phyloP scores from a whole-genome alignment of 2,797 vertebrate genomes.

The Coregonus ussuriensis region DNA sequence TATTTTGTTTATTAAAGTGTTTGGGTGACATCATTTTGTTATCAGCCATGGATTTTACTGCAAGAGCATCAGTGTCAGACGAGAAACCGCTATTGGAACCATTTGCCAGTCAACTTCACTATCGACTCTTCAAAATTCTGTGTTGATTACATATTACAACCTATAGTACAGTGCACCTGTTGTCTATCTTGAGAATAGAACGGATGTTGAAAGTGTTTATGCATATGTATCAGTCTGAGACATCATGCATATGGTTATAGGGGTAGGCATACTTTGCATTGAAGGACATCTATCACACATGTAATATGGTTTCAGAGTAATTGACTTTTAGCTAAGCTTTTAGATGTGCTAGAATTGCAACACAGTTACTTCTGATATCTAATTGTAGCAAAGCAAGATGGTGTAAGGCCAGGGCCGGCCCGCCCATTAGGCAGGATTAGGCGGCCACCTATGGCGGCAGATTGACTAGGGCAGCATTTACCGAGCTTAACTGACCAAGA shows the following conservation, averaged over 20 bases:
- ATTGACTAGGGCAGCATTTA: no score
- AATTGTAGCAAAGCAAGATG: background rate
- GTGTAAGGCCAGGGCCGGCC: background rate
- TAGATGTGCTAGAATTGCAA: background rate
- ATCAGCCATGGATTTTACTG: background rate
- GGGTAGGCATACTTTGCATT: background rate
- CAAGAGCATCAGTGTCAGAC: background rate
- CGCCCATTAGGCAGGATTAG: no score
- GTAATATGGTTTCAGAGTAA: background rate
- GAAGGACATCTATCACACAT: background rate
- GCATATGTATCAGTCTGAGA: background rate
- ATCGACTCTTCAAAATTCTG: no score
- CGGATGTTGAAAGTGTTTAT: background rate
- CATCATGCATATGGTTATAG: background rate
- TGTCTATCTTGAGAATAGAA: background rate
- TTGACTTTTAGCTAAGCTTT: background rate
- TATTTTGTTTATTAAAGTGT: background rate
- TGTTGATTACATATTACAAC: background rate
- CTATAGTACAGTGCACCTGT: background rate
- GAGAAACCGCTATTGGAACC: background rate
- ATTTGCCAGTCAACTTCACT: slow-evolving; percentile 23
- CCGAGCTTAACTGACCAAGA: no score
- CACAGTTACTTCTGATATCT: background rate
- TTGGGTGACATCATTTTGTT: no score
- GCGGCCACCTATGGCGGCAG: no score